Evolutionary conservation across 2,888 invertebrate species (phyloP).

Genomic region (Polydesmus complanatus): DNA sequence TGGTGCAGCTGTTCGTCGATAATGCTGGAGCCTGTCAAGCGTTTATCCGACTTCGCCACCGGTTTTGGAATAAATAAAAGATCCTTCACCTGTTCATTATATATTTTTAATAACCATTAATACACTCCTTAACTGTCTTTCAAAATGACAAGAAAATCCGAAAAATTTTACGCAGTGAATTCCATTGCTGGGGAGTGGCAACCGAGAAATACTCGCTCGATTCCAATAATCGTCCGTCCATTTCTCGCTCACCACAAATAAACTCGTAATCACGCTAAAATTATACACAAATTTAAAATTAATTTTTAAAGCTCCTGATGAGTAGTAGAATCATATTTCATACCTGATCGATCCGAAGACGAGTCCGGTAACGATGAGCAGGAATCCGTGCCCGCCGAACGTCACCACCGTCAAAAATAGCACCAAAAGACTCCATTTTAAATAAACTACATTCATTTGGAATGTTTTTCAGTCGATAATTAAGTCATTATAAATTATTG

Average conservation of each 20-base stretch:
- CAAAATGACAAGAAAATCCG: no score
- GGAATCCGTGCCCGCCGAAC: conserved; percentile 34
- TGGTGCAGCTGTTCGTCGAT: conserved; percentile 75
- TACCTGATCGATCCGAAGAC: conserved; percentile 1
- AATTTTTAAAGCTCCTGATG: not conserved
- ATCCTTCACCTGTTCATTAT: not conserved
- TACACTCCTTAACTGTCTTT: no score
- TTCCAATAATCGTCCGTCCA: conserved; percentile 17
- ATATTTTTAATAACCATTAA: no score
- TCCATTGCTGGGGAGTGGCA: conserved; percentile 11
- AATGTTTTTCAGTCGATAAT: no score
- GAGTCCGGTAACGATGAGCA: conserved; percentile 25
- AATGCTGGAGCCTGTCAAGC: conserved; percentile 69
- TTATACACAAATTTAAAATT: not conserved
- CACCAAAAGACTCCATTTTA: conserved; percentile 1
- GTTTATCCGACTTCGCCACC: conserved; percentile 28
- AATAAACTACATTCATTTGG: not conserved
- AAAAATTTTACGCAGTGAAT: conserved; percentile 14
- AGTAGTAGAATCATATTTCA: not conserved
- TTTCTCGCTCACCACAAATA: conserved; percentile 7
- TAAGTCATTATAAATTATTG: no score
- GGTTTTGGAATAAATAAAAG: not conserved
- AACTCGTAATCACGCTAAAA: conserved; percentile 5
- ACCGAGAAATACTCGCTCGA: conserved; percentile 9
- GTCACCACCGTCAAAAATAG: conserved; percentile 33